Evolutionary conservation across 2,888 invertebrate genomes (phyloP).

Genomic region (Mythimna loreyi): DNA sequence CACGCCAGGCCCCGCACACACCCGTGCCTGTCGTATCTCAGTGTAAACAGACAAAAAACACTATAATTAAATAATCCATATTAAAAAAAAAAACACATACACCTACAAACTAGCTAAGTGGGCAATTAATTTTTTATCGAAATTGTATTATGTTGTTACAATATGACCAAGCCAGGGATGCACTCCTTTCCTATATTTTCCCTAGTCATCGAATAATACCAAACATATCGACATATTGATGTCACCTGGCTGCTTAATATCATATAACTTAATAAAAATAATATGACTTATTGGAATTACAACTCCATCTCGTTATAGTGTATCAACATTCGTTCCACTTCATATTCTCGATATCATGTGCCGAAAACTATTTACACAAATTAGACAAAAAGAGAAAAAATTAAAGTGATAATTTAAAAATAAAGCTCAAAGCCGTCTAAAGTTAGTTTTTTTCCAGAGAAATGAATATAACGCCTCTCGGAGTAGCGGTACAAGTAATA

Average conservation of each 20-base stretch:
- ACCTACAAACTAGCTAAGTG: slow-evolving; percentile 87
- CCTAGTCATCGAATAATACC: slow-evolving; percentile 51
- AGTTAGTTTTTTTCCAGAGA: slow-evolving; percentile 66
- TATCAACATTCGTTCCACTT: slow-evolving; percentile 61
- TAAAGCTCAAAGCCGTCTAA: slow-evolving; percentile 77
- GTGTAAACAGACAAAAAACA: slow-evolving; percentile 82
- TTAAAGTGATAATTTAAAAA: slow-evolving; percentile 68
- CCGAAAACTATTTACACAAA: slow-evolving; percentile 73
- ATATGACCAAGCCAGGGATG: slow-evolving; percentile 62
- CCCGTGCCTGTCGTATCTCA: slow-evolving; percentile 77
- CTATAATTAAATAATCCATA: slow-evolving; percentile 83
- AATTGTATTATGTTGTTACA: slow-evolving; percentile 41
- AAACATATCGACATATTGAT: slow-evolving; percentile 46
- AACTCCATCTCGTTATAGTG: slow-evolving; percentile 60
- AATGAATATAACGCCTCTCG: slow-evolving; percentile 62
- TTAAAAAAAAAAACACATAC: slow-evolving; percentile 84
- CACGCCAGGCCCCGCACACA: slow-evolving; percentile 62
- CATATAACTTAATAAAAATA: slow-evolving; percentile 69
- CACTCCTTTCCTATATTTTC: slow-evolving; percentile 28
- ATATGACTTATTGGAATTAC: slow-evolving; percentile 72
- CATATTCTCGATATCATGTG: slow-evolving; percentile 59
- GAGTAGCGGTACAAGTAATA: slow-evolving; percentile 65
- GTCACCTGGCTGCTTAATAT: slow-evolving; percentile 64
- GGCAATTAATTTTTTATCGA: slow-evolving; percentile 69
- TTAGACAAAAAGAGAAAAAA: slow-evolving; percentile 58